A percentile compares a stretch with the other conserved stretches of the same genome.
These are phyloP conservation scores for Premnoplex brunnescens DNA, from an alignment of 2,797 vertebrate genomes.

Conservation along the genomic window DNA sequence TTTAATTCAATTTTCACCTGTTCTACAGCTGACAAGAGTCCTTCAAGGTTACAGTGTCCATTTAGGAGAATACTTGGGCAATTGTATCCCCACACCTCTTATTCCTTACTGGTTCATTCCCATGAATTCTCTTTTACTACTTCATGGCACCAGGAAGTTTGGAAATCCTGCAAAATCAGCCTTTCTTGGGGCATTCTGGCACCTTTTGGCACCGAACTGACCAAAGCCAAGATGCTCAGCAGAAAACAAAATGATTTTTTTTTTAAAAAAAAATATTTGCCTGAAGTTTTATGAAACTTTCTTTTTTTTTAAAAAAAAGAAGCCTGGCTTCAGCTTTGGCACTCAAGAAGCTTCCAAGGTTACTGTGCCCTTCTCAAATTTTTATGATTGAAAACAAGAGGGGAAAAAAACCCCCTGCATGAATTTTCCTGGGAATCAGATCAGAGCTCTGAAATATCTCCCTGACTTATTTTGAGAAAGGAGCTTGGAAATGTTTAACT, in stretches of 20 bases:
- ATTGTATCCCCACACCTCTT: not conserved
- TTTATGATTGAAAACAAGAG: not conserved
- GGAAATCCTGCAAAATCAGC: not conserved
- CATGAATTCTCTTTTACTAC: not conserved
- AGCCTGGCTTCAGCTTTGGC: not conserved
- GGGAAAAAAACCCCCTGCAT: accelerated
- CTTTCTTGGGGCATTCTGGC: not conserved
- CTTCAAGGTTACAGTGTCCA: not conserved
- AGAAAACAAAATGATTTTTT: not conserved
- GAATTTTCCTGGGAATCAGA: not conserved
- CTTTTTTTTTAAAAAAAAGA: not conserved
- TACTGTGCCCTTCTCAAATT: not conserved
- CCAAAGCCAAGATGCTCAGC: not conserved
- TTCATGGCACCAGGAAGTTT: not conserved
- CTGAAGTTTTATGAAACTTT: not conserved
- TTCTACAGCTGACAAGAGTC: not conserved
- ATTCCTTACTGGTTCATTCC: not conserved
- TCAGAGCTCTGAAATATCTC: not conserved
- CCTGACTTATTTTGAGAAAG: not conserved
- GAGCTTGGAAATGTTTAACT: conserved; percentile 14
- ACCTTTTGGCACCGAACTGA: not conserved
- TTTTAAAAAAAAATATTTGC: not conserved
- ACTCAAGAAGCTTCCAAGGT: not conserved
- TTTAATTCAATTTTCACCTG: not conserved
- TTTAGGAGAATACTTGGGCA: not conserved